A percentile compares a stretch with the other conserved stretches of the same genome.
These are phyloP conservation scores for Myiopsitta monachus DNA, from an alignment of 2,113 vertebrate genomes.

Conservation along the genomic window DNA sequence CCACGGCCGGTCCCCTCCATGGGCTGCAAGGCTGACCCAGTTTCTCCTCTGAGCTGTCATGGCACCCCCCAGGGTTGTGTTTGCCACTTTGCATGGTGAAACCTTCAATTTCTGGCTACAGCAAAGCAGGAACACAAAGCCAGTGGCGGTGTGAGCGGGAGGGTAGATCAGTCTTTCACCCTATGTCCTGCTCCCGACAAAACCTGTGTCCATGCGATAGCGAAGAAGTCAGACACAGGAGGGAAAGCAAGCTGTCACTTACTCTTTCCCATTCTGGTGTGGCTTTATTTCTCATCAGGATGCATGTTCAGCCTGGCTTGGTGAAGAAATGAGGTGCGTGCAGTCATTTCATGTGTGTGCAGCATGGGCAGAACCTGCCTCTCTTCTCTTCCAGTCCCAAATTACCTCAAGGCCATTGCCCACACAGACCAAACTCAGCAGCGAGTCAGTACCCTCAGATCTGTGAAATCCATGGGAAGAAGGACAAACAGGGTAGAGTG, in stretches of 20 bases:
- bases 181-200: background rate
- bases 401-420: background rate
- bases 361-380: background rate
- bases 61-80: background rate
- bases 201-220: rapidly evolving
- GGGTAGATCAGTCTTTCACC: background rate
- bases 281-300: background rate
- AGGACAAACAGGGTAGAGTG: background rate
- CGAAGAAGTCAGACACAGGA: background rate
- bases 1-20: background rate
- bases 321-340: background rate
- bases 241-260: background rate
- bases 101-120: background rate
- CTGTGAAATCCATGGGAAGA: background rate
- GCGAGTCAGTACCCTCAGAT: background rate
- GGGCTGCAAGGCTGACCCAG: background rate
- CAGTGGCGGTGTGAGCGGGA: rapidly evolving
- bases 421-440: background rate
- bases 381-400: background rate
- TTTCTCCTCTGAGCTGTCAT: background rate
- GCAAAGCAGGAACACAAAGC: background rate
- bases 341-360: background rate
- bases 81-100: background rate
- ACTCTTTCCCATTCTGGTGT: background rate
- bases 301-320: background rate